A percentile compares a stretch with the other conserved stretches of the same genome.
phyloP scores from a whole-genome alignment of 2,113 vertebrate genomes.

The Forbesichthys papilliferus region DNA sequence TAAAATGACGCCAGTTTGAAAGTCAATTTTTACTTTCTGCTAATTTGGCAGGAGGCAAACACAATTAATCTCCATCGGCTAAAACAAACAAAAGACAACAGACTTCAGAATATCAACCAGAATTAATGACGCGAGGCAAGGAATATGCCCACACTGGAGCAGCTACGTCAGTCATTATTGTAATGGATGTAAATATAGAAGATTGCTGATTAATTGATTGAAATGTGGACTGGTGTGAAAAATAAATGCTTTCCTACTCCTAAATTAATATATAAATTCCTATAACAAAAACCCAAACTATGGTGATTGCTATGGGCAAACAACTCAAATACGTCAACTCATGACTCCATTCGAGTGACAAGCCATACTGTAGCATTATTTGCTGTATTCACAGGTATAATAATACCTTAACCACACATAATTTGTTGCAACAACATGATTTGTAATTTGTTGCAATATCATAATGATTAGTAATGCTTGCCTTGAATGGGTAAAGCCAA shows the following conservation, averaged over 20 bases:
- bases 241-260: neutral
- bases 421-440: too few relatives aligned
- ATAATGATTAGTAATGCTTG: too few relatives aligned
- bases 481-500: too few relatives aligned
- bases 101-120: conserved; percentile 1
- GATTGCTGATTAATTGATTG: conserved; percentile 2
- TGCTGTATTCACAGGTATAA: too few relatives aligned
- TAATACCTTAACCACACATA: too few relatives aligned
- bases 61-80: conserved; percentile 11
- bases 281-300: neutral
- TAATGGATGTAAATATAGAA: conserved; percentile 23
- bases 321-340: too few relatives aligned
- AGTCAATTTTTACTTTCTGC: neutral
- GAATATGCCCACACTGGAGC: neutral
- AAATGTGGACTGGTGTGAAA: conserved; percentile 32
- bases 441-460: too few relatives aligned
- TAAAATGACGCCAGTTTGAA: neutral
- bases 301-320: too few relatives aligned
- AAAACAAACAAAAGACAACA: conserved; percentile 6
- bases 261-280: neutral
- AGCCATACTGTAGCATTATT: too few relatives aligned
- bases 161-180: neutral
- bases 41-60: conserved; percentile 15
- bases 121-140: neutral
- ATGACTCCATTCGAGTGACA: too few relatives aligned